Base-by-base conservation (phyloP, 1,140 invertebrate genomes). In the Neotoxoptera formosana region DNA sequence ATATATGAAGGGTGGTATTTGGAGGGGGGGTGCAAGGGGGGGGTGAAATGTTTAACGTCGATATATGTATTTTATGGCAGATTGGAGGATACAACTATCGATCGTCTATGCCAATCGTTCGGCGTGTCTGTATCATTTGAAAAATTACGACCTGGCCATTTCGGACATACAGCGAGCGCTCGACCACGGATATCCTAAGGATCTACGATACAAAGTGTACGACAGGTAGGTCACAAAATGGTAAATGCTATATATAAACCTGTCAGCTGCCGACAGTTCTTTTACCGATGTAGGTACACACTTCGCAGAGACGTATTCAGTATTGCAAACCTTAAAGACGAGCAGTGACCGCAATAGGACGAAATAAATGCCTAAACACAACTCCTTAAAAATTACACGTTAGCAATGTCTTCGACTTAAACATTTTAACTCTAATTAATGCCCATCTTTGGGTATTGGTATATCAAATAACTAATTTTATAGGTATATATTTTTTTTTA, bases 61-160 rank as follows among this genome's bases (percentile, higher is more conserved):
- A 21, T 7, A 21, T 7, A 48, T 1, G 36, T 36, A 0, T 60
- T 45, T 76, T n/a, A 1, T 17, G 23, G 23, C 34, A 92, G 91
- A 92, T 53, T 92, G 91, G 91, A 34, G 41, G 23, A 25, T 41
- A 21, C 93, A 98, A 87, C 94, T 98, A 3, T 96, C 97, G 1
- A 96, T 98, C 81, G 96, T 97, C 7, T 96, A 97, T 94, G 98
- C 97, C 8, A 99, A 99, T 95, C 96, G 98, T 90, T 99, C 98
- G 23, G 98, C 98, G 1, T 97, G 97, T 1, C 95, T 98, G 9
- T 98, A 97, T 94, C 98, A 98, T 95, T 94, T 98, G 94, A 96
- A 97, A 90, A 96, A 97, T 93, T 97, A 97, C 95, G 95, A 97
- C 94, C 95, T 96, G 47, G 96, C 97, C 0, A 94, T 98, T 25